phyloP scores from a whole-genome alignment of 2,113 vertebrate genomes.

The Anarhynchus alexandrinus region DNA sequence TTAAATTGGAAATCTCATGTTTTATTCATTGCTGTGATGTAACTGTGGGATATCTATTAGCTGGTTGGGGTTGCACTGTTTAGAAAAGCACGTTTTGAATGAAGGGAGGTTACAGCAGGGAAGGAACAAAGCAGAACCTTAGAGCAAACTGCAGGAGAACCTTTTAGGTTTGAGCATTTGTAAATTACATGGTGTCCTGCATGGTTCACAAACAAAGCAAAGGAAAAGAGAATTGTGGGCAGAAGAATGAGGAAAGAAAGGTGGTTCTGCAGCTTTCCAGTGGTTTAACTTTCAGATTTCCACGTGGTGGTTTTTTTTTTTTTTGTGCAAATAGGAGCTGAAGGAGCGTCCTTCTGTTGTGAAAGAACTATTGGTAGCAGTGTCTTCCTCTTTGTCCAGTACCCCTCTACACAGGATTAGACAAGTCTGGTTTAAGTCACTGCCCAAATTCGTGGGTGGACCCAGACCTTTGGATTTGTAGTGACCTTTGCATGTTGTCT shows the following conservation, averaged over 20 bases:
- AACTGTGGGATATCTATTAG: not conserved
- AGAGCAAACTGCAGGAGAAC: not conserved
- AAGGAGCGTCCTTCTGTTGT: not conserved
- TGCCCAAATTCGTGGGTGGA: not conserved
- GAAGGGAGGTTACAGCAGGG: not conserved
- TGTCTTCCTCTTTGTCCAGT: not conserved
- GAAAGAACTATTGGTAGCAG: not conserved
- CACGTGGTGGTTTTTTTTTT: not conserved
- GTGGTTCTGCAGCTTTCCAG: not conserved
- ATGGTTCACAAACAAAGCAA: not conserved
- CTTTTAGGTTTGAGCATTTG: not conserved
- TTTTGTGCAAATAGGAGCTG: not conserved
- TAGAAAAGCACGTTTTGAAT: not conserved
- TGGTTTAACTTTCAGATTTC: not conserved
- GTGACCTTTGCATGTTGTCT: slow-evolving; percentile 18
- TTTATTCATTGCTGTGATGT: not conserved
- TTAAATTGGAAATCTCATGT: not conserved
- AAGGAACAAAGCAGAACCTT: not conserved
- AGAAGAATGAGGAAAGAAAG: not conserved
- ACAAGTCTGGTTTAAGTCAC: not conserved
- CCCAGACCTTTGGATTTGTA: not conserved
- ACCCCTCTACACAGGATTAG: not conserved
- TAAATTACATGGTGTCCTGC: not conserved
- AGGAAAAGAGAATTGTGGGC: not conserved
- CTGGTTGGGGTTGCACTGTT: not conserved